Evolutionary conservation across 2,797 vertebrate species (phyloP).

Genomic region (Ceyx erithaca): DNA sequence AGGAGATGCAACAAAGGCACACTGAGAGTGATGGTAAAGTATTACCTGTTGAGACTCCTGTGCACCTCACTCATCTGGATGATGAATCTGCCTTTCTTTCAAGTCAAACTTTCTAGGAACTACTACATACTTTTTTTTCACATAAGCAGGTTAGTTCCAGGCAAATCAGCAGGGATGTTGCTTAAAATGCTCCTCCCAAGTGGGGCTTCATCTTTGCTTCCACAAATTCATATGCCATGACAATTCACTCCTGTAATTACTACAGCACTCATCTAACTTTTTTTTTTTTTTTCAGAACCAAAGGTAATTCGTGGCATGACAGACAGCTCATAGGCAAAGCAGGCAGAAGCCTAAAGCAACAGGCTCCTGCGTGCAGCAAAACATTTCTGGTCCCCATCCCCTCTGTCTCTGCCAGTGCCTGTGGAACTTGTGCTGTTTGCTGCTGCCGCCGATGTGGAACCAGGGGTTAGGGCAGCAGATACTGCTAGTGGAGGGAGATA

Average conservation of each 20-base stretch:
- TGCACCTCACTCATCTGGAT: neutral
- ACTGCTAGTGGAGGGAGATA: neutral
- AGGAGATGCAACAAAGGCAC: neutral
- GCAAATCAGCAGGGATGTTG: neutral
- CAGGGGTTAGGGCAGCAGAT: neutral
- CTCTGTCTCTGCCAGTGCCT: neutral
- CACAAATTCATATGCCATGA: neutral
- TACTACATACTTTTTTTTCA: neutral
- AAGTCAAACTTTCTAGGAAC: constrained; percentile 12
- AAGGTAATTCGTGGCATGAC: neutral
- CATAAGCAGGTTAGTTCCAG: neutral
- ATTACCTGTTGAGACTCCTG: neutral
- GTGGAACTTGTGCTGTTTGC: neutral
- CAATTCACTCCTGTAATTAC: constrained; percentile 1
- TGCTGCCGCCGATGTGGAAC: neutral
- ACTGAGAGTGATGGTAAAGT: neutral
- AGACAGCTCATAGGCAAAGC: neutral
- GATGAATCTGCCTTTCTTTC: neutral
- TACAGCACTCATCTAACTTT: neutral
- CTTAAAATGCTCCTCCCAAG: neutral
- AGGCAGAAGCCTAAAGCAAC: neutral
- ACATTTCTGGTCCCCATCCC: fast-evolving
- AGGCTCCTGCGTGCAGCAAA: neutral
- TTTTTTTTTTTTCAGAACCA: neutral
- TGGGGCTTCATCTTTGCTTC: neutral